Base-by-base conservation (phyloP, 2,888 invertebrate species). In the Drosophila paranaensis region DNA sequence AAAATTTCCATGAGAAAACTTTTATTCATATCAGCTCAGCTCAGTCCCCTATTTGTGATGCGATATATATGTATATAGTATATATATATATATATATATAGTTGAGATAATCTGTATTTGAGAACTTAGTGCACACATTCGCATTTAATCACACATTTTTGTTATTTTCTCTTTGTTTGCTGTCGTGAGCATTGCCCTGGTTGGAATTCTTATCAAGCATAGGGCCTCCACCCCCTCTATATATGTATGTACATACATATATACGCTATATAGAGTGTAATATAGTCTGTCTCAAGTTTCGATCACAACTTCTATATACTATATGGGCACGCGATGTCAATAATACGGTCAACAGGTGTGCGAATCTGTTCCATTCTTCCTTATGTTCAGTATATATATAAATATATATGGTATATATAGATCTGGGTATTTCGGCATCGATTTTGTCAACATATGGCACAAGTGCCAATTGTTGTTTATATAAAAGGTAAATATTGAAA, bases 181-280 rank as follows among this genome's bases (percentile, higher is more conserved):
- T 70, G 11, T 63, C 56, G 43, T 69, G 51, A 46, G 58, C 66
- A 48, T 64, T 76, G 74, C 60, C 64, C 75, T n/a, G 43, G 14
- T 6, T n/a, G 61, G 25, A 46, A 37, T 50, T 50, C 71, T 75
- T 75, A 77, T 79, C 76, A 79, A 65, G 39, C 27, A 61, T 45
- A 42, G 55, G 54, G 55, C 46, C 48, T 20, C 20, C 39, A 13
- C 37, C 33, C 33, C n/a, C 55, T 14, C 8, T 33, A 33, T 33
- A 8, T 33, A 33, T 8, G 8, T 20, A 20, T 2, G 2, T 20
- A 20, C 20, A 20, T 20, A 20, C 20, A 58, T 53, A 16, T 6
- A 37, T 11, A 42, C 4, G 13, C n/a, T 33, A 16, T 16, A 20
- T 11, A 16, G 16, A 20, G 16, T 16, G n/a, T 13, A 16, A 16